phyloP scores from a whole-genome alignment of 1,140 invertebrate genomes.

The Bombus superbus region DNA sequence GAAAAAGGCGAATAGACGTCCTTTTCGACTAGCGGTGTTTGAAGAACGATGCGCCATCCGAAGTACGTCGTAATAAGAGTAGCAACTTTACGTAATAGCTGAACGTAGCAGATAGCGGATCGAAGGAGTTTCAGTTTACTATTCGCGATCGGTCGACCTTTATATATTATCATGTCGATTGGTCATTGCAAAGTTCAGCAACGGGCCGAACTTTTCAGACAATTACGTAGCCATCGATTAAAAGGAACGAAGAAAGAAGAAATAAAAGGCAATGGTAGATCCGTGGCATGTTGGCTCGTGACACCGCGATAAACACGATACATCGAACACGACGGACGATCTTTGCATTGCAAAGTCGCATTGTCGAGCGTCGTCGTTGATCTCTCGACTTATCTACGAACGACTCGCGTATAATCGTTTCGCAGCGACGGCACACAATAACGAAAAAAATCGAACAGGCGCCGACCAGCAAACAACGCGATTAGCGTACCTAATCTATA shows the following conservation, averaged over 20 bases:
- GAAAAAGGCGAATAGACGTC: neutral
- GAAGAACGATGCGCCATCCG: neutral
- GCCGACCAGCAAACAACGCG: conserved; percentile 5
- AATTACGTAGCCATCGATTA: neutral
- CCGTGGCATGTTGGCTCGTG: neutral
- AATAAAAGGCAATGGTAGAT: neutral
- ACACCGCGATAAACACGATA: neutral
- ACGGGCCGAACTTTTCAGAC: neutral
- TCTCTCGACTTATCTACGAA: conserved; percentile 10
- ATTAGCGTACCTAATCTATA: neutral
- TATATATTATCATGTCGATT: neutral
- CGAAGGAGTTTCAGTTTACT: conserved; percentile 37
- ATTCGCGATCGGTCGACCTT: conserved; percentile 5
- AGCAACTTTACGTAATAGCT: conserved; percentile 39
- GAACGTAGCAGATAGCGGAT: conserved; percentile 11
- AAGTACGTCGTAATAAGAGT: conserved; percentile 27
- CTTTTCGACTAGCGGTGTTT: neutral
- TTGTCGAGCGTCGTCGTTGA: neutral
- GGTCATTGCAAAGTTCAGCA: neutral
- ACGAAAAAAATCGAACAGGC: neutral
- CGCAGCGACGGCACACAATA: neutral
- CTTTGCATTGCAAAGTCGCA: conserved; percentile 33
- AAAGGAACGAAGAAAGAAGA: neutral
- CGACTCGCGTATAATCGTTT: neutral
- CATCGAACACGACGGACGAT: neutral